Percentiles rank a stretch among this genome's conserved stretches.
Evolutionary conservation across 2,797 vertebrate species (phyloP).

Genomic region (Cynopterus sphinx): DNA sequence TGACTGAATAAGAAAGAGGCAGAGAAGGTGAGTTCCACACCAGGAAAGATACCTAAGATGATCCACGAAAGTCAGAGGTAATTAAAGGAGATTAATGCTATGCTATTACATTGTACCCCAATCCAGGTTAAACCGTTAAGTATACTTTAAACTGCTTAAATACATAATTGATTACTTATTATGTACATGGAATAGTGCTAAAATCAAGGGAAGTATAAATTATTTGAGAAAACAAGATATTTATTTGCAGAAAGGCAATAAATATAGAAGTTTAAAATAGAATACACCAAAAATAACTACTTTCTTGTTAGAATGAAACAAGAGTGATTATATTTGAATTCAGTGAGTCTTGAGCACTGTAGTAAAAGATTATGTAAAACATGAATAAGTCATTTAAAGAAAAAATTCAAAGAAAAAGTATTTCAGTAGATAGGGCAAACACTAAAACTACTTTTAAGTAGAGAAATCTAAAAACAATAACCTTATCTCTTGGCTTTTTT

Average conservation of each 20-base stretch:
- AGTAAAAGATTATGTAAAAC: slow-evolving; percentile 47
- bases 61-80: slow-evolving; percentile 6
- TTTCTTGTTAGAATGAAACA: slow-evolving; percentile 17
- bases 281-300: slow-evolving; percentile 18
- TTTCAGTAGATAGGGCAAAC: slow-evolving; percentile 12
- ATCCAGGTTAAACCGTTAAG: slow-evolving; percentile 1
- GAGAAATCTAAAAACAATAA: slow-evolving; percentile 73
- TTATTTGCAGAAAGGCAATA: slow-evolving; percentile 39
- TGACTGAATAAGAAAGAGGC: not conserved
- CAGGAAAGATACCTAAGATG: slow-evolving; percentile 7
- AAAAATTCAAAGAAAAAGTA: slow-evolving; percentile 46
- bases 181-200: not conserved
- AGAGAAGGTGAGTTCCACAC: slow-evolving; percentile 11
- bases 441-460: slow-evolving; percentile 48
- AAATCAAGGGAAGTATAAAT: slow-evolving; percentile 9
- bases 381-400: slow-evolving; percentile 12
- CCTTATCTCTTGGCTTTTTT: slow-evolving; percentile 77
- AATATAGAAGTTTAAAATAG: slow-evolving; percentile 8
- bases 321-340: slow-evolving; percentile 15
- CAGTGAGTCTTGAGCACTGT: not conserved
- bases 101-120: not conserved
- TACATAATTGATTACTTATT: slow-evolving; percentile 23
- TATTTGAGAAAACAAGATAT: slow-evolving; percentile 20
- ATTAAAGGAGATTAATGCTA: not conserved
- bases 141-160: not conserved